Evolutionary conservation across 2,797 vertebrate genomes (phyloP).

Genomic region (Epinephelus coioides): DNA sequence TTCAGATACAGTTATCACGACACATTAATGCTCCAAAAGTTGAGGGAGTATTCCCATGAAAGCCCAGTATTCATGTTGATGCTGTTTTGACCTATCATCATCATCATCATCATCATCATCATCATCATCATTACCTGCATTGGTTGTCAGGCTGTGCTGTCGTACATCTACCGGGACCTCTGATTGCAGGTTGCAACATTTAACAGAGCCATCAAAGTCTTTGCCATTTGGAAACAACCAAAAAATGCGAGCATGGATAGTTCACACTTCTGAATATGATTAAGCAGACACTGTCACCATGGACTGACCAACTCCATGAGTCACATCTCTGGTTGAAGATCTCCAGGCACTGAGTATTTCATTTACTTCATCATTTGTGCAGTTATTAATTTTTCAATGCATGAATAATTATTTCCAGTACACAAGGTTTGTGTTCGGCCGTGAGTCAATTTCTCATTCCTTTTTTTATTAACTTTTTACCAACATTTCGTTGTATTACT

Average conservation of each 20-base stretch:
- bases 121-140: background rate
- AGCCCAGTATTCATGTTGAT: background rate
- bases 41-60: too few relatives aligned
- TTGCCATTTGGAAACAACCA: background rate
- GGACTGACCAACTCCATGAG: background rate
- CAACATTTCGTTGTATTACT: background rate
- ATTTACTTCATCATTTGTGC: background rate
- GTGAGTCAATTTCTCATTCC: background rate
- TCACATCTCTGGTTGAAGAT: background rate
- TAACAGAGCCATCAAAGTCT: background rate
- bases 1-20: too few relatives aligned
- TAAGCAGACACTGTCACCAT: background rate
- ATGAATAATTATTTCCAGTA: background rate
- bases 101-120: background rate
- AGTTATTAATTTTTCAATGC: background rate
- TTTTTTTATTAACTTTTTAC: background rate
- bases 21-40: too few relatives aligned
- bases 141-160: background rate
- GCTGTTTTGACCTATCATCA: background rate
- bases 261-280: background rate
- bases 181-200: background rate
- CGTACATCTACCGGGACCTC: background rate
- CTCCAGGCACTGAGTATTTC: background rate
- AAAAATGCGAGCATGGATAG: background rate
- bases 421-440: slow-evolving; percentile 5